phyloP scores from a whole-genome alignment of 1,140 invertebrate species.

The Monomorium pharaonis region DNA sequence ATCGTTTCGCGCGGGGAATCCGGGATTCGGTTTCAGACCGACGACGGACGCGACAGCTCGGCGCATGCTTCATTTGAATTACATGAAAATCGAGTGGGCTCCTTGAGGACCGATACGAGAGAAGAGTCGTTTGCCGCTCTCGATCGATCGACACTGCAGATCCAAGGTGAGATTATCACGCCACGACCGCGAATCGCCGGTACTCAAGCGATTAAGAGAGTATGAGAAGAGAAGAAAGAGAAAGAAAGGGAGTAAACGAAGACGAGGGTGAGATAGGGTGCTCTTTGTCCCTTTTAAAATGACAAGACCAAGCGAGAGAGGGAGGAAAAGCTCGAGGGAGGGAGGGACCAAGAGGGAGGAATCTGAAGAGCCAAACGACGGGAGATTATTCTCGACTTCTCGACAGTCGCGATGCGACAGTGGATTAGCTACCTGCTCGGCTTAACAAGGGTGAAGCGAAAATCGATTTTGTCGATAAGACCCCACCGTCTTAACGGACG shows the following conservation, averaged over 20 bases:
- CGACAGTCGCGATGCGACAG: constrained; percentile 67
- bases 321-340: constrained; percentile 1
- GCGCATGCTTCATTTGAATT: constrained; percentile 69
- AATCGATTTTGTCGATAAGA: constrained; percentile 63
- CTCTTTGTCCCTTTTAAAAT: constrained; percentile 68
- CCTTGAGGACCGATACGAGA: constrained; percentile 45
- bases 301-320: constrained; percentile 29
- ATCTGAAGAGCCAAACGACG: constrained; percentile 69
- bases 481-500: neutral
- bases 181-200: constrained; percentile 75
- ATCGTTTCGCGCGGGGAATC: constrained; percentile 30
- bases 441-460: constrained; percentile 60
- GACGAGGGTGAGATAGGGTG: constrained; percentile 12
- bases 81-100: constrained; percentile 71
- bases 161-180: constrained; percentile 75
- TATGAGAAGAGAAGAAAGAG: neutral
- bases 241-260: neutral
- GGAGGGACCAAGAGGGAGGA: neutral
- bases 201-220: constrained; percentile 63
- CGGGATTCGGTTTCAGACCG: constrained; percentile 37
- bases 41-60: constrained; percentile 35
- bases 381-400: constrained; percentile 66
- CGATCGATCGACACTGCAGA: constrained; percentile 70
- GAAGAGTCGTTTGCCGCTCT: constrained; percentile 57
- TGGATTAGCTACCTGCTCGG: constrained; percentile 61